Evolutionary conservation across 1,140 invertebrate genomes (phyloP), one percentile per base, ranked within the genome.

Genomic region (Andricus grossulariae): DNA sequence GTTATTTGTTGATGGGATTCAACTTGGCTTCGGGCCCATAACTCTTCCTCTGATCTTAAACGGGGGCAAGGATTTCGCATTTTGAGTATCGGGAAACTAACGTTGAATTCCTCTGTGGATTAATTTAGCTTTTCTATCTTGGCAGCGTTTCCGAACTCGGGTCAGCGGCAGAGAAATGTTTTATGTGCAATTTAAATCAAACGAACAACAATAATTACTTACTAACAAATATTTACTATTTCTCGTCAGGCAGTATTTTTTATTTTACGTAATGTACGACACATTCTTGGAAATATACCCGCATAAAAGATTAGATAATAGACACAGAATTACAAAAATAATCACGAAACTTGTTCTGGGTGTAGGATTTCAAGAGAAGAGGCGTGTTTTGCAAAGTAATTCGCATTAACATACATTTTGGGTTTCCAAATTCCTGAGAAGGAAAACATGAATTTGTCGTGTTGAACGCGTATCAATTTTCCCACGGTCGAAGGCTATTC

Each of bases 21-120:
- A 45, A 73, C 76, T 83, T 83, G 82, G 82, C 82, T 79, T 19
- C 54, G 74, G 3, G 80, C 79, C 82, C 82, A 83, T 72, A 76
- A 75, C 79, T 71, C 81, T 78, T 49, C 74, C 71, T 66, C 66
- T 71, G 39, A 45, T 75, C 66, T 55, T 54, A 78, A 80, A 78
- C 79, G 72, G 76, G 76, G 76, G 55, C 79, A 81, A 82, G 77
- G 74, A 83, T 83, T 80, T 81, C 82, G 75, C 73, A 54, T 81
- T 82, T 79, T 78, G 71, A 50, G 12, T 21, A 13, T 79, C 82
- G 71, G 54, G 10, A 45, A 16, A 8, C 12, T 45, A 21, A 71
- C 15, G 12, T 15, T 70, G 57, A 74, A 71, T 75, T 80, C 76
- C 50, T 25, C 11, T 21, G 21, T 19, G 15, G 52, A 75, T 82